Evolutionary conservation across 2,113 vertebrate species (phyloP), one percentile per base, ranked within the genome.

Genomic region (Uropsilus gracilis): DNA sequence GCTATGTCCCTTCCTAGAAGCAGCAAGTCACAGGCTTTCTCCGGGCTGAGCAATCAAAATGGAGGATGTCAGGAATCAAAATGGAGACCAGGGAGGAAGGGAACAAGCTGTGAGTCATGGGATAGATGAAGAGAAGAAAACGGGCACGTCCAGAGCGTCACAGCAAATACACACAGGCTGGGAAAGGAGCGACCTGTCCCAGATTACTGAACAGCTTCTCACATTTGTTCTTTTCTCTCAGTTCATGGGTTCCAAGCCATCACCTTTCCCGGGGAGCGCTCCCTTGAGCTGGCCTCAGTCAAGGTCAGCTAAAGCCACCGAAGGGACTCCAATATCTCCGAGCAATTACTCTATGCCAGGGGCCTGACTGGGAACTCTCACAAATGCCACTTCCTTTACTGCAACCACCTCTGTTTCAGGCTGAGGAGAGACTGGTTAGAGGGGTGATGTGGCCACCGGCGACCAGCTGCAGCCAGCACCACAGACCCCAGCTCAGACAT

Each of bases 91-190:
- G 13, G 26, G 46, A 93, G 32, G 50, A 90, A 89, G 39, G 26
- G 5, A 34, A 88, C 34, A 85, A 90, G 59, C 39, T 92, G 48
- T 94, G 94, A 63, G 72, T 88, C 39, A 94, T 48, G 48, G 63
- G 81, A 73, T 32, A 30, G 46, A 96, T 42, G n/a, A 50, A 20
- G 20, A 76, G 78, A 78, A 94, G 75, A 95, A 96, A 85, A 76
- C 6, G 9, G 59, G n/a, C 0, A 0, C 91, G 53, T 37, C 75
- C 57, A 73, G n/a, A 46, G 72, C 93, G 73, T 92, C 71, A 78
- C 0, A 4, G 72, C 72, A 90, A 76, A 50, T 20, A 69, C 8
- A 32, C 22, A 82, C 46, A 72, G 34, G 50, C 39, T 83, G 66
- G 75, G 37, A 86, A 86, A n/a, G 46, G 37, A 46, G 44, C 71